Conservation (phyloP, 2,888 invertebrate species). For the Oscheius sp. region DNA sequence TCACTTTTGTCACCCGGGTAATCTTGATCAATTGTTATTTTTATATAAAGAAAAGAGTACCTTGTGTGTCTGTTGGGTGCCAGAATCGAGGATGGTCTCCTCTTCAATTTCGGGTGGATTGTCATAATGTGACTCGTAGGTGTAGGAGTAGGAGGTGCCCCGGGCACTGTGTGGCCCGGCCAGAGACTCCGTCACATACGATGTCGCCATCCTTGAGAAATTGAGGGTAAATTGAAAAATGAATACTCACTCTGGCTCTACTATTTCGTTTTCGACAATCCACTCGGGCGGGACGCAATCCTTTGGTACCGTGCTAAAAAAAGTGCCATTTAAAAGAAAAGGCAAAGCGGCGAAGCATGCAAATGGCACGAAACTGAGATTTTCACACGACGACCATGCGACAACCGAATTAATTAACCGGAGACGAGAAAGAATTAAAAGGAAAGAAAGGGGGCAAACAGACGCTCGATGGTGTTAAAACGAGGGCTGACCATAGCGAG, state of each 20-base stretch:
- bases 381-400: slow-evolving; percentile 9
- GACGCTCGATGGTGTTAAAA: slow-evolving; percentile 19
- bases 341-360: slow-evolving; percentile 2
- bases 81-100: slow-evolving; percentile 42
- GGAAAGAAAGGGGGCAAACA: slow-evolving; percentile 7
- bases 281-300: slow-evolving; percentile 58
- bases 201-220: slow-evolving; percentile 67
- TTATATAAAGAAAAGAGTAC: slow-evolving; percentile 18
- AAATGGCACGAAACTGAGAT: slow-evolving; percentile 15
- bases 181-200: slow-evolving; percentile 68
- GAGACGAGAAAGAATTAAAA: not conserved
- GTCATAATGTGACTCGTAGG: slow-evolving; percentile 68
- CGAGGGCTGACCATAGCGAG: not conserved
- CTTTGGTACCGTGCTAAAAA: slow-evolving; percentile 61
- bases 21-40: slow-evolving; percentile 53
- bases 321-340: not conserved
- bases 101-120: slow-evolving; percentile 62
- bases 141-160: slow-evolving; percentile 68
- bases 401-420: slow-evolving; percentile 7
- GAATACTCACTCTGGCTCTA: slow-evolving; percentile 60
- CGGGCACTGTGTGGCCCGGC: slow-evolving; percentile 66
- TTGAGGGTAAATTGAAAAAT: not conserved
- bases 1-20: slow-evolving; percentile 73
- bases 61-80: slow-evolving; percentile 55
- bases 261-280: slow-evolving; percentile 63